Evolutionary conservation across 1,140 invertebrate species (phyloP).

Genomic region (Drosophila nigrodunni): DNA sequence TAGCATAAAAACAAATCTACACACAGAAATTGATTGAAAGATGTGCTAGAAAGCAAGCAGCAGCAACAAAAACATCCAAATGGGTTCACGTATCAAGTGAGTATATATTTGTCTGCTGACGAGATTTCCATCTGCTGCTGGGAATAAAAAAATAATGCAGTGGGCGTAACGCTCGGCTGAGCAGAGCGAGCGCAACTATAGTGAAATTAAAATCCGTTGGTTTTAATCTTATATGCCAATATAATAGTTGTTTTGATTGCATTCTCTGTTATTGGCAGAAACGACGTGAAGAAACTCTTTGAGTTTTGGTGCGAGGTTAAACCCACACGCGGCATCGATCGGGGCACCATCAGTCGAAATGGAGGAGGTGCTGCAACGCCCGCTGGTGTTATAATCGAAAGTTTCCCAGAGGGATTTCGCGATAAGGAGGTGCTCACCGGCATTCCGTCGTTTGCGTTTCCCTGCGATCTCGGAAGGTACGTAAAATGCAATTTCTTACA

Average conservation of each 20-base stretch:
- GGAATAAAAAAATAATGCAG: conserved; percentile 39
- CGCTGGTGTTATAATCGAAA: conserved; percentile 88
- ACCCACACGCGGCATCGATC: conserved; percentile 85
- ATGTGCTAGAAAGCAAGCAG: conserved; percentile 61
- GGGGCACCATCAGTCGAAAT: conserved; percentile 51
- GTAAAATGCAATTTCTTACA: conserved; percentile 48
- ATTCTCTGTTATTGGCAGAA: conserved; percentile 85
- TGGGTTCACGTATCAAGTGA: conserved; percentile 83
- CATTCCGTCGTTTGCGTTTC: conserved; percentile 93
- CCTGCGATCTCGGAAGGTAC: conserved; percentile 91
- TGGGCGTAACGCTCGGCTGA: conserved; percentile 76
- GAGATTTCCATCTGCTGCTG: conserved; percentile 41
- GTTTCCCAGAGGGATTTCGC: conserved; percentile 89
- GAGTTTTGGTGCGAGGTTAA: conserved; percentile 93
- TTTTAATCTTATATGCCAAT: conserved; percentile 15
- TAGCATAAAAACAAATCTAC: conserved; percentile 48
- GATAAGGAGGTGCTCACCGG: conserved; percentile 91
- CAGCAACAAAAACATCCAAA: conserved; percentile 45
- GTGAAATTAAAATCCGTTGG: conserved; percentile 37
- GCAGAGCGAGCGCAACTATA: conserved; percentile 4
- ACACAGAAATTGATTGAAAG: conserved; percentile 47
- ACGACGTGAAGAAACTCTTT: conserved; percentile 92
- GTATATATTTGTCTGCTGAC: conserved; percentile 57
- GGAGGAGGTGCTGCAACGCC: conserved; percentile 81
- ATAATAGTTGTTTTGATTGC: conserved; percentile 16